These are phyloP conservation scores for Crotalus helleri DNA, from an alignment of 2,113 vertebrate species.

Conservation along the genomic window DNA sequence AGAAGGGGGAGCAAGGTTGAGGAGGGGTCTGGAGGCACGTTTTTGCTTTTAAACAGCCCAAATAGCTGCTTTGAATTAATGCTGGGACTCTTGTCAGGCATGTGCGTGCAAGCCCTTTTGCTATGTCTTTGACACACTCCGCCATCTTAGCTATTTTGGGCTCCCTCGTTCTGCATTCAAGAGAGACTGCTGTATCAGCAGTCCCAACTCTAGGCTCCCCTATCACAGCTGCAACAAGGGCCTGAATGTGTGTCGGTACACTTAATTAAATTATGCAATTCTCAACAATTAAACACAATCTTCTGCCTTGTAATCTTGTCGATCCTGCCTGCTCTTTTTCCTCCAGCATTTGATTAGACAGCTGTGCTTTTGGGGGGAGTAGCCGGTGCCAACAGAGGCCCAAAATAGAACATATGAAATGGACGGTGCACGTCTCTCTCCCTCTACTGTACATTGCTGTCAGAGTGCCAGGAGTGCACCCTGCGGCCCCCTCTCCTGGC, in stretches of 20 bases:
- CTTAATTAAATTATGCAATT: constrained; percentile 9
- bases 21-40: not conserved
- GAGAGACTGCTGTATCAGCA: not conserved
- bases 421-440: accelerated
- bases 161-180: not conserved
- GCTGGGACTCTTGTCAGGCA: not conserved
- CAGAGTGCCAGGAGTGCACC: not conserved
- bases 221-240: not conserved
- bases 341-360: not conserved
- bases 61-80: not conserved
- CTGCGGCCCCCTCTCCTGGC: not conserved
- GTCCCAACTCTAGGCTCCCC: not conserved
- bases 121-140: not conserved
- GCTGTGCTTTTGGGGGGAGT: not conserved
- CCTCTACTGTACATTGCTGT: constrained; percentile 12
- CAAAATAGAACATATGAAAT: not conserved
- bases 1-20: not conserved
- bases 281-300: not conserved
- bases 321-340: not conserved
- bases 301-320: constrained; percentile 6
- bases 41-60: not conserved
- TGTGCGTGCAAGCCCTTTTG: constrained; percentile 9
- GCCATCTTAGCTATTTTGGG: constrained; percentile 5
- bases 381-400: constrained; percentile 1
- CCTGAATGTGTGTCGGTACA: not conserved